phyloP scores from a whole-genome alignment of 1,140 invertebrate genomes.

The Agrilus planipennis region DNA sequence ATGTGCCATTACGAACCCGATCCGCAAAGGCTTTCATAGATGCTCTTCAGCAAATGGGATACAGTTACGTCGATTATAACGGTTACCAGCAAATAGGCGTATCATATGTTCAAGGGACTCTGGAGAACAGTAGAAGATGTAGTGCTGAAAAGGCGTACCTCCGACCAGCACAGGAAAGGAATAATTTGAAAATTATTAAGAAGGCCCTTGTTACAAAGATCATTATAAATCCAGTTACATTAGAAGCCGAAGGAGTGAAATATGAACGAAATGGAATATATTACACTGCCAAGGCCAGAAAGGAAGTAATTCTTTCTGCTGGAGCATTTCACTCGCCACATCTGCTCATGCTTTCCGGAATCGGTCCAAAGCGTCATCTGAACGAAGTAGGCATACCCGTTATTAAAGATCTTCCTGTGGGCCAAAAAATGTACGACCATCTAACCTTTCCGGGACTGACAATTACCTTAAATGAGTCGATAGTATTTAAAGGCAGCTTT shows the following conservation, averaged over 20 bases:
- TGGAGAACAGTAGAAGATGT: constrained; percentile 66
- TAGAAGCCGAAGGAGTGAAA: constrained; percentile 55
- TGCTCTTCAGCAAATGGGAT: constrained; percentile 59
- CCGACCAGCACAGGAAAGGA: constrained; percentile 58
- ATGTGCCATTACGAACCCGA: constrained; percentile 46
- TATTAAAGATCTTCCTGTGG: constrained; percentile 37
- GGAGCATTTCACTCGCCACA: constrained; percentile 84
- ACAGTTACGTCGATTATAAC: constrained; percentile 62
- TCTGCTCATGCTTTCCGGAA: constrained; percentile 63
- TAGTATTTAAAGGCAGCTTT: constrained; percentile 6
- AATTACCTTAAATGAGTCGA: constrained; percentile 20
- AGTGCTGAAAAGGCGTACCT: constrained; percentile 81
- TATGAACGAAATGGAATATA: constrained; percentile 58
- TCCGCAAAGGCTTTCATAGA: constrained; percentile 51
- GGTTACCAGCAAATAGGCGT: constrained; percentile 77
- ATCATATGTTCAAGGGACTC: constrained; percentile 73
- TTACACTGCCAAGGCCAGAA: constrained; percentile 56
- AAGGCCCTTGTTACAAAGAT: constrained; percentile 68
- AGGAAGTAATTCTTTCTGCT: constrained; percentile 78
- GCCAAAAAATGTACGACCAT: constrained; percentile 43
- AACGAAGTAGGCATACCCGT: constrained; percentile 33
- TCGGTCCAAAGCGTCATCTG: constrained; percentile 53
- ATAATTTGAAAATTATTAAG: constrained; percentile 74
- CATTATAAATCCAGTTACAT: constrained; percentile 54
- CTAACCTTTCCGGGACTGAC: constrained; percentile 32